Conservation (phyloP, 2,113 vertebrate genomes). For the Sorex araneus region DNA sequence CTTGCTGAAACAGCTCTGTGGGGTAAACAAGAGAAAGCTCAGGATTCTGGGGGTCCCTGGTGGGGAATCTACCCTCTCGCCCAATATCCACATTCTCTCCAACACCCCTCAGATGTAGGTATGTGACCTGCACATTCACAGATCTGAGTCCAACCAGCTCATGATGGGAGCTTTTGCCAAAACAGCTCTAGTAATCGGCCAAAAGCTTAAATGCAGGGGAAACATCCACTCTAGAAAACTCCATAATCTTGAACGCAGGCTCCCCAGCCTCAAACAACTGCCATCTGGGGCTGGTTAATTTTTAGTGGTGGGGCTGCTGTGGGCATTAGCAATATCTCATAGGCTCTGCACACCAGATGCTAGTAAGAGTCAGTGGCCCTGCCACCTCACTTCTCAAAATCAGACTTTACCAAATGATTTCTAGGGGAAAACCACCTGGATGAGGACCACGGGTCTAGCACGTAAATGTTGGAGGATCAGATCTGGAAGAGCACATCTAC, state of each 20-base stretch:
- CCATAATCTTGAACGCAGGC: neutral
- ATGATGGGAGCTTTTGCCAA: slow-evolving; percentile 21
- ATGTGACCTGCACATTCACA: slow-evolving; percentile 1
- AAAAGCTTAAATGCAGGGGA: slow-evolving; percentile 40
- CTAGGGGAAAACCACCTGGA: neutral
- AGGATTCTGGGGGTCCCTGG: neutral
- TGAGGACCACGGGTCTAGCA: neutral
- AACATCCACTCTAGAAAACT: slow-evolving; percentile 36
- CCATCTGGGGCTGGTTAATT: neutral
- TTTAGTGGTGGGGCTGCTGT: neutral
- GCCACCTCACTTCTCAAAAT: neutral
- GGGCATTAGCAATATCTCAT: neutral
- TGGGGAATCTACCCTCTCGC: neutral
- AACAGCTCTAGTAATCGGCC: neutral
- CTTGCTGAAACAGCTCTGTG: slow-evolving; percentile 12
- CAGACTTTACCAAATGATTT: neutral
- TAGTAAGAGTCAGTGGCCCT: neutral
- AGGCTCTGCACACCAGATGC: neutral
- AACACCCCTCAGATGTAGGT: neutral
- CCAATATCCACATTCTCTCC: neutral
- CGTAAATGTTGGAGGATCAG: neutral
- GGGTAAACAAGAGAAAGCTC: neutral
- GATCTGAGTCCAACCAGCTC: slow-evolving; percentile 23
- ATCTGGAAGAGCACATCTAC: neutral
- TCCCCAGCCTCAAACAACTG: neutral